Evolutionary conservation across 2,888 invertebrate genomes (phyloP), one percentile per base, ranked within the genome.

Genomic region (Antheraea assamensis): DNA sequence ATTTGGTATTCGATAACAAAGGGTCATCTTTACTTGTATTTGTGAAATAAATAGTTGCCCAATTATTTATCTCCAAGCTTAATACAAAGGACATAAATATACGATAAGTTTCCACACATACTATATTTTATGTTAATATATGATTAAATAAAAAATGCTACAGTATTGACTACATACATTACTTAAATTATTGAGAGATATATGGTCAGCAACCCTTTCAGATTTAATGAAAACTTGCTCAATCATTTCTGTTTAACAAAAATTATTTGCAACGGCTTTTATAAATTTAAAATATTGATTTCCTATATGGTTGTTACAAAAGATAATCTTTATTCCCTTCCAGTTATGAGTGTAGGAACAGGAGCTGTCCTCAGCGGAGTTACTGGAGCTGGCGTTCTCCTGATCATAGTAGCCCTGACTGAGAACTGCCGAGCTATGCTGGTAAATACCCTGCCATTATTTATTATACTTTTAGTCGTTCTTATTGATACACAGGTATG

Each of bases 391-490:
- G 93, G 94, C 0, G 49, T 90, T 0, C 81, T 94, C 2, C 87
- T 93, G 31, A 90, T 93, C 72, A 80, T 92, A 0, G 94, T 94
- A 10, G 92, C 94, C 0, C 87, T 94, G 13, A 93, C 93, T 0
- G 94, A 93, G 75, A 93, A 93, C 82, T 93, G 94, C 76, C 84
- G 93, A n/a, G 91, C 93, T 8, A 93, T 94, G 93, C 86, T 94
- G 85, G 94, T 93, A 78, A 74, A n/a, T 30, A 64, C 19, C 17
- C 61, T 68, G n/a, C 21, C n/a, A 31, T 31, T 35, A 7, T 35
- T 35, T 35, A 31, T 21, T 66, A 21, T 71, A 55, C 21, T 2
- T 15, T 55, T 55, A 55, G 21, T 55, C 13, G 21, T 55, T 55
- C 17, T 7, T 19, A 55, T 55, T 55, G 55, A 55, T 55, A 3